These are phyloP conservation scores for Butorides virescens DNA, from an alignment of 2,113 vertebrate genomes.

Conservation along the genomic window DNA sequence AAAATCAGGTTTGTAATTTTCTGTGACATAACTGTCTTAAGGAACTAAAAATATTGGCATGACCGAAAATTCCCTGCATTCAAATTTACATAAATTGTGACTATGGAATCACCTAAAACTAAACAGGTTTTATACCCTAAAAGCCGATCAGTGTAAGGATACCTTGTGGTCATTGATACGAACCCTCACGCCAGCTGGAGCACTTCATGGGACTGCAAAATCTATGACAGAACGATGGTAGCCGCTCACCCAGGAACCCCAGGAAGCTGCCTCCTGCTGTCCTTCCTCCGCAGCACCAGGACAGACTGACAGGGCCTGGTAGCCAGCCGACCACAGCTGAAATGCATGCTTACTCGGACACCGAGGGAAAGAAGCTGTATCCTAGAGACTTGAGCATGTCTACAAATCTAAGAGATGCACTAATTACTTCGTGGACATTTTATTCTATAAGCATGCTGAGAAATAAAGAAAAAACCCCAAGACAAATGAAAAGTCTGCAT, in stretches of 20 bases:
- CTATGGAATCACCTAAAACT: background rate
- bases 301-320: background rate
- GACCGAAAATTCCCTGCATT: background rate
- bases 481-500: background rate
- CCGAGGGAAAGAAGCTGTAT: background rate
- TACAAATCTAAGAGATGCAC: background rate
- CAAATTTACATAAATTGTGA: background rate
- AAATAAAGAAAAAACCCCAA: background rate
- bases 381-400: background rate
- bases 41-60: background rate
- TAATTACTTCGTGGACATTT: background rate
- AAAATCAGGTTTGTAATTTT: background rate
- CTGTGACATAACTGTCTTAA: background rate
- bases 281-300: background rate
- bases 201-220: background rate
- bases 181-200: background rate
- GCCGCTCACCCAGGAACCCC: background rate
- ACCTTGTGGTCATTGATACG: rapidly evolving
- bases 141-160: background rate
- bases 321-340: background rate
- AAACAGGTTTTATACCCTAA: background rate
- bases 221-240: rapidly evolving
- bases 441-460: background rate
- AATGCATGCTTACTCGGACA: rapidly evolving
- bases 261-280: background rate